Percentiles rank a stretch among this genome's conserved stretches.
These are phyloP conservation scores for Phymanthus crucifer DNA, from an alignment of 92 coral and sea anemone species.

Conservation along the genomic window DNA sequence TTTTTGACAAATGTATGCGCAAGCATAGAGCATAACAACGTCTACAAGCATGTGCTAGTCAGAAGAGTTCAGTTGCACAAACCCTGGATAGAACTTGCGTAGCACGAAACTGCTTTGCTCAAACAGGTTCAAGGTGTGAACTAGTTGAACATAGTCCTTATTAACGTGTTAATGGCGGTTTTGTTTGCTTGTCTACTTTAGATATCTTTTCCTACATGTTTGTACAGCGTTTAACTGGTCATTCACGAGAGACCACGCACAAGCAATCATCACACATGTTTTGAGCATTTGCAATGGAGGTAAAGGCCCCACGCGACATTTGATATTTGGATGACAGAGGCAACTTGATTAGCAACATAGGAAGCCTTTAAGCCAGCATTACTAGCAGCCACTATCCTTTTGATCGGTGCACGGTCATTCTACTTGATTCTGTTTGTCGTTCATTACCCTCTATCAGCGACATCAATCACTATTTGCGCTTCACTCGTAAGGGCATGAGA, in stretches of 20 bases:
- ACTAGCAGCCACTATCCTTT: neutral
- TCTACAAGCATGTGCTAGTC: too few relatives aligned
- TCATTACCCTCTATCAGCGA: neutral
- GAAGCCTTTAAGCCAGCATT: neutral
- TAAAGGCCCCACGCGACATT: neutral
- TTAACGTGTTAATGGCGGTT: neutral
- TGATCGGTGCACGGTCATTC: neutral
- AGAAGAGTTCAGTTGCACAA: neutral
- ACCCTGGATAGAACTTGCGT: neutral
- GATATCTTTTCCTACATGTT: neutral
- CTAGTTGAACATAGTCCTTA: neutral
- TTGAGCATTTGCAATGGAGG: neutral
- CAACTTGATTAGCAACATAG: too few relatives aligned
- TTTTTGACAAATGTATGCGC: too few relatives aligned
- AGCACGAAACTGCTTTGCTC: neutral
- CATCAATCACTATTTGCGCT: neutral
- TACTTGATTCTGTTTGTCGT: neutral
- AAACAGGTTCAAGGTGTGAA: neutral
- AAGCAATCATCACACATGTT: neutral
- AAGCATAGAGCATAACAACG: too few relatives aligned
- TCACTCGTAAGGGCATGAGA: neutral
- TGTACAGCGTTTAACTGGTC: neutral
- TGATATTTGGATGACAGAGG: neutral
- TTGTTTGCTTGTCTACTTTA: conserved; percentile 2
- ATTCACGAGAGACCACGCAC: neutral